These are phyloP conservation scores for Panthera tigris DNA, from an alignment of 2,113 vertebrate species.

Conservation along the genomic window DNA sequence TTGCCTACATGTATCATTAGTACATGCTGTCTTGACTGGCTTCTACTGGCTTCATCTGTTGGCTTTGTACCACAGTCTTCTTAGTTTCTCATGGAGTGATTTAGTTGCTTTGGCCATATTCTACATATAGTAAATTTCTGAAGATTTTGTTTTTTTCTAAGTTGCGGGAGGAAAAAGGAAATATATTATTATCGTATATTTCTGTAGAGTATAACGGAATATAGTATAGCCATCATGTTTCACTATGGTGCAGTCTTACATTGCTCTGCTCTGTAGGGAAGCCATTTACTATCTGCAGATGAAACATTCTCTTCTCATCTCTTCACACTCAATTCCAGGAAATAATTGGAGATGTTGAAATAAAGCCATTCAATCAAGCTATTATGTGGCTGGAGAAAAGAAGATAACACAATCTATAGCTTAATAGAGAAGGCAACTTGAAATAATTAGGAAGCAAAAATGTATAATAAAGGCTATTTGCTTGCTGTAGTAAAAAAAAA, in stretches of 20 bases:
- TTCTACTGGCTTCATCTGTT: background rate
- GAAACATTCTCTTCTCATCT: background rate
- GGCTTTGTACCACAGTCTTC: background rate
- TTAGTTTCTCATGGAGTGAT: background rate
- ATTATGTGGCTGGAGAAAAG: background rate
- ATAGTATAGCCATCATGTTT: background rate
- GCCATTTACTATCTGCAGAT: background rate
- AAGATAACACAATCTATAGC: background rate
- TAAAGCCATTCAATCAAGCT: background rate
- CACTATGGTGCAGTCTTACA: background rate
- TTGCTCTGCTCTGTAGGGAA: background rate
- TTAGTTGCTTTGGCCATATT: background rate
- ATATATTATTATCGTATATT: background rate
- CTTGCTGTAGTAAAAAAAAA: background rate
- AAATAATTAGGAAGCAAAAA: background rate
- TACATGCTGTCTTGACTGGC: too few relatives aligned
- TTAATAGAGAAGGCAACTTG: background rate
- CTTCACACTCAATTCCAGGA: background rate
- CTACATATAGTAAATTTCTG: background rate
- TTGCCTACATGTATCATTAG: too few relatives aligned
- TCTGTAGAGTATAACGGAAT: background rate
- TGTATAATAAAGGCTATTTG: background rate
- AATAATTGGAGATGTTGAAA: background rate
- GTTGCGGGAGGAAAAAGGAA: background rate
- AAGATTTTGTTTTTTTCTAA: background rate